A percentile compares a stretch with the other conserved stretches of the same genome.
phyloP scores from a whole-genome alignment of 2,113 vertebrate species.

The Tyto alba region DNA sequence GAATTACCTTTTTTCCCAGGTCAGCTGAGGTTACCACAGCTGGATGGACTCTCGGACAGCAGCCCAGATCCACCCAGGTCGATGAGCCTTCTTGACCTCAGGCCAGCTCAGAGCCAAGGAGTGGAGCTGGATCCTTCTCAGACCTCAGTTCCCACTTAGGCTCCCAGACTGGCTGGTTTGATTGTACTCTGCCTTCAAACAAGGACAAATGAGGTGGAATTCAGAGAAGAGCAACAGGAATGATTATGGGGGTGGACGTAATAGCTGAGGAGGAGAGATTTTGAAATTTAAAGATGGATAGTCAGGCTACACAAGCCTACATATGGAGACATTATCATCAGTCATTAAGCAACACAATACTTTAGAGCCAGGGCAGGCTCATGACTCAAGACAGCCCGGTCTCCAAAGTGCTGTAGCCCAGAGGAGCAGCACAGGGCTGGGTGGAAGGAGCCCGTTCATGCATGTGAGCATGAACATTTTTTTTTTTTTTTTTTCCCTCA shows the following conservation, averaged over 20 bases:
- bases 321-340: conserved; percentile 23
- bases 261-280: conserved; percentile 52
- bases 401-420: background rate
- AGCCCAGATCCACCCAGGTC: background rate
- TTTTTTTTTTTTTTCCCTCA: background rate
- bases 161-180: background rate
- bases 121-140: background rate
- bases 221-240: conserved; percentile 33
- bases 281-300: conserved; percentile 39
- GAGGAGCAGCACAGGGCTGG: background rate
- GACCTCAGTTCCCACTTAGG: background rate
- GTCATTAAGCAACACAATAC: conserved; percentile 20
- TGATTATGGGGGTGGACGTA: conserved; percentile 21
- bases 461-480: background rate
- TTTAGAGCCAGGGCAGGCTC: conserved; percentile 1
- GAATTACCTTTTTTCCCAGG: background rate
- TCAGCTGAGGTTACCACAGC: background rate
- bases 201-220: conserved; percentile 18
- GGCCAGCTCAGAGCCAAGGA: background rate
- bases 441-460: fast-evolving
- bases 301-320: background rate
- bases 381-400: background rate
- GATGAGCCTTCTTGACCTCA: background rate
- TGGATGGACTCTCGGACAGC: background rate
- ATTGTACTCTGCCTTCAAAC: background rate